phyloP scores from a whole-genome alignment of 2,797 vertebrate species.

The Sebastes steindachneri region DNA sequence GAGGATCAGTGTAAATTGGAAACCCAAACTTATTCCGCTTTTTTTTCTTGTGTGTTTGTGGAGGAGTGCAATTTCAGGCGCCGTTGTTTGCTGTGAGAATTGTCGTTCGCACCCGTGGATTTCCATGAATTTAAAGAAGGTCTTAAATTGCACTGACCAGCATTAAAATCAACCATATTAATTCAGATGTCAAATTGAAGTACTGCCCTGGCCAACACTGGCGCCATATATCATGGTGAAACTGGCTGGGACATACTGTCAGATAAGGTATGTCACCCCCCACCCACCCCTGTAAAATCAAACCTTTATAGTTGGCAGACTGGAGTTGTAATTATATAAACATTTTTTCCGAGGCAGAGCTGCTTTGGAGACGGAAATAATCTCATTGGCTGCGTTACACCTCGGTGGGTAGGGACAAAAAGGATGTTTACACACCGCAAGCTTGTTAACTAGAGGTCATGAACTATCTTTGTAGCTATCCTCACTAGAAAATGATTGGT shows the following conservation, averaged over 20 bases:
- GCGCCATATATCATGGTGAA: slow-evolving; percentile 15
- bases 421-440: neutral
- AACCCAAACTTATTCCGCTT: slow-evolving; percentile 60
- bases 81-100: slow-evolving; percentile 72
- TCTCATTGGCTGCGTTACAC: slow-evolving; percentile 2
- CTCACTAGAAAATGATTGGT: neutral
- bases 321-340: slow-evolving; percentile 21
- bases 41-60: slow-evolving; percentile 46
- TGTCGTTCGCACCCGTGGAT: slow-evolving; percentile 57
- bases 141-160: slow-evolving; percentile 62
- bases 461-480: neutral
- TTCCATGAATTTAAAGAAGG: slow-evolving; percentile 83
- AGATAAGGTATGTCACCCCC: neutral
- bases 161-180: slow-evolving; percentile 61
- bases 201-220: neutral
- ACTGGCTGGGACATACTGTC: slow-evolving; percentile 4
- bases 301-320: slow-evolving; percentile 14
- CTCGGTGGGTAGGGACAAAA: slow-evolving; percentile 11
- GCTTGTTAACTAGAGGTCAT: neutral
- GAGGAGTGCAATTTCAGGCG: slow-evolving; percentile 49
- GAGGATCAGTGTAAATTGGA: slow-evolving; percentile 73
- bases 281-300: neutral
- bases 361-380: slow-evolving; percentile 26
- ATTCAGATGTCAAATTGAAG: slow-evolving; percentile 67
- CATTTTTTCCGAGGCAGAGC: slow-evolving; percentile 1